Evolutionary conservation across 2,113 vertebrate genomes (phyloP).

Genomic region (Sprattus sprattus): DNA sequence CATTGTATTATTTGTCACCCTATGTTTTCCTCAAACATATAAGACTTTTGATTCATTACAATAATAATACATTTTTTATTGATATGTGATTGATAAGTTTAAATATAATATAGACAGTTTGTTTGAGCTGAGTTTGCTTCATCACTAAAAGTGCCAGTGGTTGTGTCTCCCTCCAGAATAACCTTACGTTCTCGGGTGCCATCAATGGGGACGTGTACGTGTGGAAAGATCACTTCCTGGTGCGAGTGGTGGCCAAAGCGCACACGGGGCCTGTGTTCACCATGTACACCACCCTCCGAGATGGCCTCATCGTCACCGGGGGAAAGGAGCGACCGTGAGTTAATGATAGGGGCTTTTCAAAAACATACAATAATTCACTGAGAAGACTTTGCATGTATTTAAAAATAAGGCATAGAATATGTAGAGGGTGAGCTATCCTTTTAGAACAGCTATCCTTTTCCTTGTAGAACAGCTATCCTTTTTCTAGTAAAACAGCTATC

Average conservation of each 20-base stretch:
- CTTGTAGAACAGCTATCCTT: background rate
- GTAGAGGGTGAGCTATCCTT: background rate
- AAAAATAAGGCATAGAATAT: no score
- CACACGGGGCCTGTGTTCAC: slow-evolving; percentile 93
- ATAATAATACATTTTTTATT: background rate
- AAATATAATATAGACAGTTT: background rate
- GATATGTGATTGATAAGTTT: background rate
- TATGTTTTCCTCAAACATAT: background rate
- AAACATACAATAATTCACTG: no score
- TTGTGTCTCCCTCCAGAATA: slow-evolving; percentile 74
- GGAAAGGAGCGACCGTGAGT: slow-evolving; percentile 97
- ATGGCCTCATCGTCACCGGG: slow-evolving; percentile 93
- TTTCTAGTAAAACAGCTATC: no score
- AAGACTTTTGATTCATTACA: background rate
- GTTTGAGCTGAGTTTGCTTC: background rate
- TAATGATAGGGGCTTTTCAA: background rate
- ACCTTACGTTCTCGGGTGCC: slow-evolving; percentile 92
- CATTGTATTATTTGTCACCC: background rate
- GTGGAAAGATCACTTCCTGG: slow-evolving; percentile 92
- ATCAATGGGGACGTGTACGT: slow-evolving; percentile 95
- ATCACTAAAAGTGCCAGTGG: background rate
- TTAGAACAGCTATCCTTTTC: background rate
- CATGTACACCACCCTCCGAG: slow-evolving; percentile 96
- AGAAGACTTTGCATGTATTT: no score
- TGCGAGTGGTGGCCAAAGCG: slow-evolving; percentile 93